Evolutionary conservation across 1,140 invertebrate genomes (phyloP), one percentile per base, ranked within the genome.

Genomic region (Euborellia annulipes): DNA sequence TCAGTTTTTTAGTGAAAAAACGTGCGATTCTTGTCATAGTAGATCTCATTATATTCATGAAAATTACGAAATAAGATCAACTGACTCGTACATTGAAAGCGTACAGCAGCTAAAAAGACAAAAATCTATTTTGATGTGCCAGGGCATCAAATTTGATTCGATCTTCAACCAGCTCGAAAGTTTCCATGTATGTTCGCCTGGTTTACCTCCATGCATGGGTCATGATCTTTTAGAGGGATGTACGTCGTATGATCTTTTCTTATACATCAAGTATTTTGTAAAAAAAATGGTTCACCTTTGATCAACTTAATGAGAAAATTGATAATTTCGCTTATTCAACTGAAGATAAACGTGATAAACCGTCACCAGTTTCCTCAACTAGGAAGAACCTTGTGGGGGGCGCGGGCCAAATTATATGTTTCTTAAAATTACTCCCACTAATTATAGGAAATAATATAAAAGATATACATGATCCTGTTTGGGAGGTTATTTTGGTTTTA

Each of bases 141-240:
- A 42, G 14, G 41, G 14, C 22, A 23, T 42, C 17, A 42, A 42
- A 42, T 3, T 9, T 7, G 22, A 23, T 4, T 42, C 41, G 14
- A 14, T 42, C 6, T 42, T 42, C n/a, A 42, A 42, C 41, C 3
- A 16, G 14, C 41, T 42, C 21, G 3, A 36, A 19, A 19, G 4
- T 42, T 42, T 20, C 22, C 41, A 42, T 42, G 41, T 42, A 3
- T n/a, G n/a, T n/a, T n/a, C 22, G 22, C 14, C 17, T 42, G 41
- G 41, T 20, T 23, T 42, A 14, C 41, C 41, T 19, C 14, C 41
- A 19, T 32, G 41, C 20, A 42, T 14, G 17, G 41, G 16, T n/a
- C 41, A 14, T 42, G 3, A 42, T 23, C n/a, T 42, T 4, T 42
- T 42, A 14, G 41, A 42, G n/a, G 41, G 41, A 8, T 19, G 17